Percentiles rank a stretch among this genome's conserved stretches.
Conservation (phyloP, 2,113 vertebrate genomes). For the Callaeas wilsoni region DNA sequence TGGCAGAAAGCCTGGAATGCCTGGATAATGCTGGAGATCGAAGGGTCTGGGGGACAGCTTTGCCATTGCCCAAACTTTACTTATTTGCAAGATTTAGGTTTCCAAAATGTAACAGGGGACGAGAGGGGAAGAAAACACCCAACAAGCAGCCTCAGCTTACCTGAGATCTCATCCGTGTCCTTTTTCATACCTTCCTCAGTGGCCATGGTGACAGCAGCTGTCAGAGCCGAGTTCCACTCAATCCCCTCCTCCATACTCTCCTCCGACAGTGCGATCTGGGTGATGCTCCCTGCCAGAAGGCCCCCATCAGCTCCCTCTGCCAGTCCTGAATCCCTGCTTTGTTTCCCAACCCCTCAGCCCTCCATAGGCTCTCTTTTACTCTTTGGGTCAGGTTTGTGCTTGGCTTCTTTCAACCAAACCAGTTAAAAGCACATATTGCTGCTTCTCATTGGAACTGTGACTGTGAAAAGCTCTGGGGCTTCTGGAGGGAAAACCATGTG, state of each 20-base stretch:
- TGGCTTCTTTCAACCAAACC: not conserved
- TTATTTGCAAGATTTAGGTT: not conserved
- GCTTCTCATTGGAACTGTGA: not conserved
- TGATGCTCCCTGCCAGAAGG: slow-evolving; percentile 68
- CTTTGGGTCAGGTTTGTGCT: not conserved
- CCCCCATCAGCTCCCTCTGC: not conserved
- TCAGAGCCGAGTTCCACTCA: slow-evolving; percentile 77
- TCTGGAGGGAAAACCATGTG: not conserved
- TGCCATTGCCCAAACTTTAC: not conserved
- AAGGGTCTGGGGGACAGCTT: not conserved
- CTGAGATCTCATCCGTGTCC: slow-evolving; percentile 79
- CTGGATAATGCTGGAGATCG: not conserved
- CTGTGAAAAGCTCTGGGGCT: not conserved
- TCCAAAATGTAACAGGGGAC: not conserved
- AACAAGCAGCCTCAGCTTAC: slow-evolving; percentile 57
- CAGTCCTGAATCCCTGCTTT: not conserved
- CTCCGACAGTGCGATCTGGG: slow-evolving; percentile 75
- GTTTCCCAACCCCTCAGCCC: not conserved
- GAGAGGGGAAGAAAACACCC: not conserved
- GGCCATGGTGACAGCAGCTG: slow-evolving; percentile 74
- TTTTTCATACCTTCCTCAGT: slow-evolving; percentile 81
- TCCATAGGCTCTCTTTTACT: not conserved
- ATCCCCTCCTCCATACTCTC: slow-evolving; percentile 81
- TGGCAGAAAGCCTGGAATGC: not conserved
- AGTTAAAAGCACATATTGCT: not conserved